A percentile compares a stretch with the other conserved stretches of the same genome.
Evolutionary conservation across 2,113 vertebrate species (phyloP).

Genomic region (Candoia aspera): DNA sequence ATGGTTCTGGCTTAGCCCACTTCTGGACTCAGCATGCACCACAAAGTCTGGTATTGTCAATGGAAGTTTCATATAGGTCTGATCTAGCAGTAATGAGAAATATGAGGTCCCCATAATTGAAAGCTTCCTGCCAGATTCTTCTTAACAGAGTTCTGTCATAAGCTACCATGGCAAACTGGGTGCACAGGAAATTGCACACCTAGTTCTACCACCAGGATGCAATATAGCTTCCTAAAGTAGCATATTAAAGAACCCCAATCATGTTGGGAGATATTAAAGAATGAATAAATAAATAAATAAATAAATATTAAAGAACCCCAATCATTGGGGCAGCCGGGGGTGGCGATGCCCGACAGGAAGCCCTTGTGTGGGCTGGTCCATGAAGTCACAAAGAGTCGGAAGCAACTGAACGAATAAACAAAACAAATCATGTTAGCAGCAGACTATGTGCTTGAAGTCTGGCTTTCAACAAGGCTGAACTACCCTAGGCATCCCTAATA

Average conservation of each 20-base stretch:
- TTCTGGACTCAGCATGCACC: neutral
- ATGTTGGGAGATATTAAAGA: too few species aligned
- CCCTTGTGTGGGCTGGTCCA: too few species aligned
- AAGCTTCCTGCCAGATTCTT: neutral
- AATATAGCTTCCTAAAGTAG: neutral
- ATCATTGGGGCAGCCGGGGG: too few species aligned
- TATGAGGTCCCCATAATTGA: neutral
- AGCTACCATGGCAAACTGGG: neutral
- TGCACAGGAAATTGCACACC: neutral
- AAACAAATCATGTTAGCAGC: neutral
- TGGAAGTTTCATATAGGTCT: neutral
- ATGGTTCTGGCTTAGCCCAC: neutral
- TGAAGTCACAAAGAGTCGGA: too few species aligned
- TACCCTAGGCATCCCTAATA: neutral
- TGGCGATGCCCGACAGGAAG: too few species aligned
- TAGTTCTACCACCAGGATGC: neutral
- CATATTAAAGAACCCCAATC: neutral
- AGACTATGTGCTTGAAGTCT: neutral
- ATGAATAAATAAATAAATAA: too few species aligned
- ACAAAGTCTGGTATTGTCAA: neutral
- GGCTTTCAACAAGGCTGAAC: neutral
- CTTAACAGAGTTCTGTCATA: neutral
- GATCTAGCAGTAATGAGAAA: neutral
- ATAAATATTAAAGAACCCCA: too few species aligned
- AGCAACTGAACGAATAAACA: too few species aligned